Evolutionary conservation across 2,797 vertebrate species (phyloP), one percentile per base, ranked within the genome.

Genomic region (Acanthurus leucopareius): DNA sequence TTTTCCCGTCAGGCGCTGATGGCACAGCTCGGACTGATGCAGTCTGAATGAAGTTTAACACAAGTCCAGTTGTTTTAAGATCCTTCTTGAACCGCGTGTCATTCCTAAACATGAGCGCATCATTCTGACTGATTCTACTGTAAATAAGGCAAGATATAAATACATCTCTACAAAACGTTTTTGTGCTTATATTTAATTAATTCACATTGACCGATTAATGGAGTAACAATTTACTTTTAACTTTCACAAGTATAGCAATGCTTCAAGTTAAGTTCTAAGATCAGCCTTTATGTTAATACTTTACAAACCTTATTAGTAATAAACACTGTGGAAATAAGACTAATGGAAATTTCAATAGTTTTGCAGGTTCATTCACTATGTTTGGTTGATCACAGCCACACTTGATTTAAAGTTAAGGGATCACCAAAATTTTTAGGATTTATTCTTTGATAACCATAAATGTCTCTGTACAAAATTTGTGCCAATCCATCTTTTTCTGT

Each of bases 21-120:
- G 49, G 10, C 10, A 42, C 58, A 54, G n/a, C 14, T 68, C 22
- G 48, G 7, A 2, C 49, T 28, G 42, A 45, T 10, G 15, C 25
- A 57, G 28, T 62, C 14, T 20, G 40, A 57, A 65, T 63, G 3
- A 35, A 6, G n/a, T 54, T 54, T 53, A 25, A 64, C 69, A 20
- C 28, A 53, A 54, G 32, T 56, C 35, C 14, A 11, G 20, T 20
- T 65, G 3, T 32, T 49, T 28, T 10, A n/a, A 64, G n/a, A 42
- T 32, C 35, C 38, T 68, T 57, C 2, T 60, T 16, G 9, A 53
- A 3, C 4, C 1, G 28, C 4, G 6, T 65, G 44, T n/a, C 6
- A 66, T 32, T 47, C 0, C 15, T 20, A 28, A 14, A n/a, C 38
- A 44, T 11, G 9, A 35, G 16, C 19, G 32, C 22, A 15, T 32